Conservation (phyloP, 2,113 vertebrate genomes). For the Microtus ochrogaster region DNA sequence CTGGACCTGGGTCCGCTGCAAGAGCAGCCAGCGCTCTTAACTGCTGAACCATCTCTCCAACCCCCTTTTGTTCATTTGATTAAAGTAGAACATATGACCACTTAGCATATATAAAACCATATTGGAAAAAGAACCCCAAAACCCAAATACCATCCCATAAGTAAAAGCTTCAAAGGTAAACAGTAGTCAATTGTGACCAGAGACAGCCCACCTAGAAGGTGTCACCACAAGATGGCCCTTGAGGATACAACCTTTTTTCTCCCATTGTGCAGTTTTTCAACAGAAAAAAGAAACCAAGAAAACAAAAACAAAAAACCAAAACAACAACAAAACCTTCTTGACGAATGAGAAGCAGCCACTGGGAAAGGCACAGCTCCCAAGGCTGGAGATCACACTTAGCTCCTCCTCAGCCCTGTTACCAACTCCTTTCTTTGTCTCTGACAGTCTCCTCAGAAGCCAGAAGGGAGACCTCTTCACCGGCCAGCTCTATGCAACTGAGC, state of each 20-base stretch:
- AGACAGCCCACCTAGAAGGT: neutral
- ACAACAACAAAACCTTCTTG: neutral
- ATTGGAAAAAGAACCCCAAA: neutral
- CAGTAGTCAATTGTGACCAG: neutral
- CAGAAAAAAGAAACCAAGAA: neutral
- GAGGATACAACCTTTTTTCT: neutral
- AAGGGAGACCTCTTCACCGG: neutral
- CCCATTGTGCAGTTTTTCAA: conserved; percentile 2
- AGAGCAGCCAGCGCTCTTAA: neutral
- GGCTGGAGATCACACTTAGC: neutral
- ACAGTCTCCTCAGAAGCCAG: neutral
- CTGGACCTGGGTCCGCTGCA: neutral
- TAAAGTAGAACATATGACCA: neutral
- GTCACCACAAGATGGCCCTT: neutral
- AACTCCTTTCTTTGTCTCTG: neutral
- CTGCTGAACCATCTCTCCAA: neutral
- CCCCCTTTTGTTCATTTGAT: neutral
- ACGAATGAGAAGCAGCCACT: neutral
- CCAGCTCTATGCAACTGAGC: neutral
- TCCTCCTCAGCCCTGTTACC: neutral
- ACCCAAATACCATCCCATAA: neutral
- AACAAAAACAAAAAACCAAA: neutral
- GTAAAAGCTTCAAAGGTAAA: neutral
- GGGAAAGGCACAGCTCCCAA: neutral
- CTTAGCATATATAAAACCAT: neutral